Evolutionary conservation across 2,113 vertebrate genomes (phyloP).

Genomic region (Istiophorus platypterus): DNA sequence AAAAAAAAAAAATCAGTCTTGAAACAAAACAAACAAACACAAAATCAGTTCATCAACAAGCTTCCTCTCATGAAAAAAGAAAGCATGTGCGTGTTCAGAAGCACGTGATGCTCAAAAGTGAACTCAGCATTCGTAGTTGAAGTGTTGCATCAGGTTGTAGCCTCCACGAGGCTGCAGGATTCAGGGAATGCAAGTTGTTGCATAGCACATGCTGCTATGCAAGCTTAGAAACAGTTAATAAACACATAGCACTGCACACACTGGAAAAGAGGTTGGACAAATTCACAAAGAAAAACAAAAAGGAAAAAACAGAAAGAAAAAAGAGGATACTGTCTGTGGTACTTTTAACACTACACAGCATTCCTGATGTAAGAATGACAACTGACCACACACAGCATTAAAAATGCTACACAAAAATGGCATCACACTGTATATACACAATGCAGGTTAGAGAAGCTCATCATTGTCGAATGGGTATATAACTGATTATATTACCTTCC

Average conservation of each 20-base stretch:
- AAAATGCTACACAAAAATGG: conserved; percentile 84
- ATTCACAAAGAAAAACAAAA: conserved; percentile 71
- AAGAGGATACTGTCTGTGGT: conserved; percentile 74
- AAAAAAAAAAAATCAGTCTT: conserved; percentile 15
- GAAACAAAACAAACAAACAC: conserved; percentile 42
- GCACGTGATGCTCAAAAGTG: conserved; percentile 60
- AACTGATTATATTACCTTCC: conserved; percentile 74
- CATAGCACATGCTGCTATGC: conserved; percentile 87
- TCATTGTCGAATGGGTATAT: conserved; percentile 70
- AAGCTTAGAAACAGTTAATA: conserved; percentile 77
- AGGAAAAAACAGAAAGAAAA: conserved; percentile 25
- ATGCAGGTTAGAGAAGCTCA: conserved; percentile 80
- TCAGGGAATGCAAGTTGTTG: conserved; percentile 75
- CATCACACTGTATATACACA: conserved; percentile 82
- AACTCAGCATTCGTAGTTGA: conserved; percentile 72
- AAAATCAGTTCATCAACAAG: conserved; percentile 60
- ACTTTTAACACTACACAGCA: conserved; percentile 81
- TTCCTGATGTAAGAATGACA: conserved; percentile 79
- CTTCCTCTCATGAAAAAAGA: conserved; percentile 60
- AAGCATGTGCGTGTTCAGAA: conserved; percentile 66
- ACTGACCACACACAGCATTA: conserved; percentile 78
- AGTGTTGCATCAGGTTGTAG: conserved; percentile 79
- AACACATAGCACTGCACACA: conserved; percentile 83
- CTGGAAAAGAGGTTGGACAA: conserved; percentile 70
- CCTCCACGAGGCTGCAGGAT: conserved; percentile 63